phyloP scores from a whole-genome alignment of 2,888 invertebrate genomes.

The Pammene aurita region DNA sequence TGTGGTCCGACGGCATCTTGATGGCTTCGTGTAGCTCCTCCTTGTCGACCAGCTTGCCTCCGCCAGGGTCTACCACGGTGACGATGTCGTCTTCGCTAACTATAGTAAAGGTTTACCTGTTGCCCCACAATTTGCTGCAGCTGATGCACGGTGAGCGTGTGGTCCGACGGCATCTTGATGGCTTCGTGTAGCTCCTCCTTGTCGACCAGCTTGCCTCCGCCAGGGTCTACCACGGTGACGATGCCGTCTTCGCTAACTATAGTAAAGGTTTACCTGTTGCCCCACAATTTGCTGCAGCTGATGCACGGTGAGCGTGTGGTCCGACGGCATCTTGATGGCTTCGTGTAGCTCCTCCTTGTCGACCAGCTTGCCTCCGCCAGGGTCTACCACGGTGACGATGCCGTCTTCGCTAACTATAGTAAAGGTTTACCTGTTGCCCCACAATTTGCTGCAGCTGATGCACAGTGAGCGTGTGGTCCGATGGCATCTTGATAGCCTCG shows the following conservation, averaged over 20 bases:
- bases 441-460: conserved; percentile 84
- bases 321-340: conserved; percentile 73
- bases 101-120: conserved; percentile 77
- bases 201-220: conserved; percentile 74
- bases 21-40: conserved; percentile 77
- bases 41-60: conserved; percentile 75
- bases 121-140: conserved; percentile 84
- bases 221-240: conserved; percentile 81
- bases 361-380: conserved; percentile 74
- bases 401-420: conserved; percentile 82
- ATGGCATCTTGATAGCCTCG: conserved; percentile 75
- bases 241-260: no score
- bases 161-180: conserved; percentile 76
- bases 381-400: conserved; percentile 82
- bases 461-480: conserved; percentile 78
- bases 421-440: conserved; percentile 84
- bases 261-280: conserved; percentile 84
- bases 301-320: conserved; percentile 80
- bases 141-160: conserved; percentile 82
- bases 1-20: conserved; percentile 76
- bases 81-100: no score
- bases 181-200: conserved; percentile 77
- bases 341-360: conserved; percentile 78
- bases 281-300: conserved; percentile 84
- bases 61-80: conserved; percentile 80